These are phyloP conservation scores for Drosophila tani DNA, from an alignment of 1,140 invertebrate species.

Conservation along the genomic window DNA sequence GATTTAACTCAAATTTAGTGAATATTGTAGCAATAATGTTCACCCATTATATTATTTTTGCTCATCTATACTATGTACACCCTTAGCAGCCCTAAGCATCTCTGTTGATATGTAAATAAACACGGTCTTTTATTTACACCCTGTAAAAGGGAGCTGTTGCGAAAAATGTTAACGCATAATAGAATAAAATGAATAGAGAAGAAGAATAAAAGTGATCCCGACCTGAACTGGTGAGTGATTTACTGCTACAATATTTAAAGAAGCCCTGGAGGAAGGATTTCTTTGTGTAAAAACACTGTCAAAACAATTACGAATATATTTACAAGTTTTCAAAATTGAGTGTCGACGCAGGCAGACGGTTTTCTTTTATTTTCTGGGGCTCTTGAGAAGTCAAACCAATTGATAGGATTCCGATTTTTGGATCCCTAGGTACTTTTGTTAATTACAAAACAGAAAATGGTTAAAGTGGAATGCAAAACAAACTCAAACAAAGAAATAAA, in stretches of 20 bases:
- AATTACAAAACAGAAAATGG: slow-evolving; percentile 24
- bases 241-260: no score
- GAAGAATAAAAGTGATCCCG: no score
- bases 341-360: background rate
- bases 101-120: no score
- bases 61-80: no score
- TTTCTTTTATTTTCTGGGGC: slow-evolving; percentile 2
- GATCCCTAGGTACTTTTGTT: slow-evolving; percentile 10
- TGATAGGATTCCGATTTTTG: background rate
- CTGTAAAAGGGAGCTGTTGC: no score
- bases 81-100: no score
- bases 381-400: slow-evolving; percentile 22
- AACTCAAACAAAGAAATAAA: slow-evolving; percentile 48
- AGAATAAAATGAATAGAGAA: no score
- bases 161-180: no score
- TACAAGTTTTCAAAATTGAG: background rate
- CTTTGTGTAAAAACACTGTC: background rate
- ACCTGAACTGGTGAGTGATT: no score
- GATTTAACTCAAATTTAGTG: background rate
- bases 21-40: background rate
- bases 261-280: no score
- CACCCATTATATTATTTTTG: background rate
- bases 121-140: no score
- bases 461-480: slow-evolving; percentile 10
- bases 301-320: background rate